phyloP scores from a whole-genome alignment of 2,797 vertebrate species.

The Margarornis squamiger region DNA sequence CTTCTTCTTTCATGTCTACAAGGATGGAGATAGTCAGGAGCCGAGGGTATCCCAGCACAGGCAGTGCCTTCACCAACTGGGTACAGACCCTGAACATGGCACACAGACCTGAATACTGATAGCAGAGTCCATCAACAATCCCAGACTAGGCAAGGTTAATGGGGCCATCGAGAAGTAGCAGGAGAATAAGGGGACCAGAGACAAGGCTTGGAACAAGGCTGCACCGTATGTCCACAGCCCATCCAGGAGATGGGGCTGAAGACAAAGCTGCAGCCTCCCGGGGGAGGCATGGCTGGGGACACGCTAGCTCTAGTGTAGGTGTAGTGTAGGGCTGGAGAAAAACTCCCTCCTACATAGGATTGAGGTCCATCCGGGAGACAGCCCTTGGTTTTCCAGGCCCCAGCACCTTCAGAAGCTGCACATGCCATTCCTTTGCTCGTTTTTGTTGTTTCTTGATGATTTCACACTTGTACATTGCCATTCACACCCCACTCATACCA shows the following conservation, averaged over 20 bases:
- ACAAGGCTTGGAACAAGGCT: background rate
- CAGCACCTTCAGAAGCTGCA: background rate
- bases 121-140: background rate
- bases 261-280: background rate
- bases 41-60: background rate
- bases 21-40: background rate
- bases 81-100: background rate
- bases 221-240: rapidly evolving
- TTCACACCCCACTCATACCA: background rate
- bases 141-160: background rate
- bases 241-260: background rate
- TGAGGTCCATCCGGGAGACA: background rate
- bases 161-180: background rate
- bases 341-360: background rate
- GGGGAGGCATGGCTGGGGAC: background rate
- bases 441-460: background rate
- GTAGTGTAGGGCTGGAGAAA: background rate
- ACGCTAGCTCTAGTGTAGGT: background rate
- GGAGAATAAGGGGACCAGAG: background rate
- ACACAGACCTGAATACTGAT: background rate
- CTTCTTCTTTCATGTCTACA: background rate
- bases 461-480: background rate
- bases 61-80: background rate
- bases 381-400: background rate
- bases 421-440: background rate